Percentiles rank a stretch among this genome's conserved stretches.
phyloP scores from a whole-genome alignment of 2,888 invertebrate genomes.

The Acronicta alni region DNA sequence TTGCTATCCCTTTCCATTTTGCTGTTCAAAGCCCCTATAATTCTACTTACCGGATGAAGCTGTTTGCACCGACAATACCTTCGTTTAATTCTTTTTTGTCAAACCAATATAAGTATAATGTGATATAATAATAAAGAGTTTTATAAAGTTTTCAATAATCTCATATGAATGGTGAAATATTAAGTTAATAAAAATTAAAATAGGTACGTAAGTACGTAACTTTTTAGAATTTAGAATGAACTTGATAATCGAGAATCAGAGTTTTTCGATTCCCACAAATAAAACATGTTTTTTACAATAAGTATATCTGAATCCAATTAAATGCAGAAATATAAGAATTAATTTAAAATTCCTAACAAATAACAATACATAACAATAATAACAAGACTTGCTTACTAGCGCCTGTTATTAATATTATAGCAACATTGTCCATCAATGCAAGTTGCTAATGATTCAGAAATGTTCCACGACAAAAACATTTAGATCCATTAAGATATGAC shows the following conservation, averaged over 20 bases:
- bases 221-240: too few species aligned
- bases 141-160: conserved; percentile 7
- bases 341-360: not conserved
- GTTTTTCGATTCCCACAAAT: not conserved
- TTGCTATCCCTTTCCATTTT: conserved; percentile 32
- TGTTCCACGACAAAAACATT: not conserved
- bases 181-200: too few species aligned
- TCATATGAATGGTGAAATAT: not conserved
- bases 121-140: conserved; percentile 19
- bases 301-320: too few species aligned
- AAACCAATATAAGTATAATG: conserved; percentile 29
- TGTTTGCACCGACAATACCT: conserved; percentile 41
- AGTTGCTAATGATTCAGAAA: not conserved
- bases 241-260: not conserved
- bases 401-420: conserved; percentile 16
- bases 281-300: not conserved
- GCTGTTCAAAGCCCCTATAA: conserved; percentile 51
- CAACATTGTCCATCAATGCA: not conserved
- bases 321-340: too few species aligned
- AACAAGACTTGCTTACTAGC: not conserved
- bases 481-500: not conserved
- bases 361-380: not conserved
- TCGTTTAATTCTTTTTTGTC: conserved; percentile 40
- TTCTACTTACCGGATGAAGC: conserved; percentile 51
- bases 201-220: too few species aligned